A percentile compares a stretch with the other conserved stretches of the same genome.
Evolutionary conservation across 2,888 invertebrate genomes (phyloP).

Genomic region (Hirtodrosophila trivittata): DNA sequence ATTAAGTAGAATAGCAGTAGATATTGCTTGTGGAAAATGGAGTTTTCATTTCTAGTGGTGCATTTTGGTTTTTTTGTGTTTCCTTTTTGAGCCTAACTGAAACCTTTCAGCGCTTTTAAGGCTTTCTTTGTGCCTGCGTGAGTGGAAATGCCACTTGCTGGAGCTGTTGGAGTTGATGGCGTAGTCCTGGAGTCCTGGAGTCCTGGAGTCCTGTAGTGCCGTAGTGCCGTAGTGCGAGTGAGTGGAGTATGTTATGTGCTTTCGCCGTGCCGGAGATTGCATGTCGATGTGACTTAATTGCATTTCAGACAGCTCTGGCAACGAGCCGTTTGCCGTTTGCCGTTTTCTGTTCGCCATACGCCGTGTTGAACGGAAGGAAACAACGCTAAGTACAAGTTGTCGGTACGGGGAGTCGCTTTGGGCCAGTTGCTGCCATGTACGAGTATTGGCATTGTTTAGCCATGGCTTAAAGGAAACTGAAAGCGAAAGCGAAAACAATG

Average conservation of each 20-base stretch:
- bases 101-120: slow-evolving; percentile 59
- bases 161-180: slow-evolving; percentile 10
- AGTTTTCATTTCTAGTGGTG: neutral
- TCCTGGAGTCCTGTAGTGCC: too few relatives aligned
- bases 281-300: slow-evolving; percentile 77
- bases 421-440: slow-evolving; percentile 30
- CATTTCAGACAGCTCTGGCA: slow-evolving; percentile 76
- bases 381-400: slow-evolving; percentile 71
- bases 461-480: slow-evolving; percentile 35
- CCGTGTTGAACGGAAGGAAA: slow-evolving; percentile 72
- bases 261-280: slow-evolving; percentile 69
- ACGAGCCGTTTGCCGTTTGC: slow-evolving; percentile 55
- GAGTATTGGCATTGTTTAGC: slow-evolving; percentile 54
- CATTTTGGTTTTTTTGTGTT: neutral
- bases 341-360: slow-evolving; percentile 6
- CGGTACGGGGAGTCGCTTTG: slow-evolving; percentile 20
- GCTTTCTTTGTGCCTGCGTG: slow-evolving; percentile 30
- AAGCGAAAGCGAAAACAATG: slow-evolving; percentile 53
- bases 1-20: neutral
- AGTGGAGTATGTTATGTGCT: slow-evolving; percentile 28
- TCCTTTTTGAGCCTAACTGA: slow-evolving; percentile 36
- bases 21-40: neutral
- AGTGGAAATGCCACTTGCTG: slow-evolving; percentile 30
- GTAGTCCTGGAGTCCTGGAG: too few relatives aligned
- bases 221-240: slow-evolving; percentile 21